These are phyloP conservation scores for Drosophila tristis DNA, from an alignment of 1,140 invertebrate species.

Conservation along the genomic window DNA sequence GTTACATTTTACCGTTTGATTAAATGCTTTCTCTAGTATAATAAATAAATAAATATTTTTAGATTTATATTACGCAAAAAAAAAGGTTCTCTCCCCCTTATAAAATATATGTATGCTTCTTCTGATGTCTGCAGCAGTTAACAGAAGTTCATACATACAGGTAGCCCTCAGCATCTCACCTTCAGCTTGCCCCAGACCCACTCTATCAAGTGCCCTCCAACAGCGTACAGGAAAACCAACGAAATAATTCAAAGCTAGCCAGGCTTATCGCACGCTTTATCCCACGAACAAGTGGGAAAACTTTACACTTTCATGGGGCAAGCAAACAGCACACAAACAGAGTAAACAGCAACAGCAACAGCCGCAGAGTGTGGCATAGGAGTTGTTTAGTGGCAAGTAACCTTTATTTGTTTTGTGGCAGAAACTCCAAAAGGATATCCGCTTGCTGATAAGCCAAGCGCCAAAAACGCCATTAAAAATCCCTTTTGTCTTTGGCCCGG, in stretches of 20 bases:
- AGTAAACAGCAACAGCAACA: conserved; percentile 48
- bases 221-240: conserved; percentile 40
- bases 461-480: conserved; percentile 72
- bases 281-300: conserved; percentile 65
- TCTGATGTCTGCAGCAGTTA: conserved; percentile 1
- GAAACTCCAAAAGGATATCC: conserved; percentile 68
- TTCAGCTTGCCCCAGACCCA: conserved; percentile 7
- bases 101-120: too few species aligned
- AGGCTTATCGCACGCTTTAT: conserved; percentile 61
- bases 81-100: too few species aligned
- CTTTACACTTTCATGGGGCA: conserved; percentile 49
- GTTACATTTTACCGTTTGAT: too few species aligned
- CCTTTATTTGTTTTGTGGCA: too few species aligned
- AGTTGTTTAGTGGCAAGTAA: conserved; percentile 48
- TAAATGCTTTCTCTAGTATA: too few species aligned
- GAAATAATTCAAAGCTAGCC: conserved; percentile 69
- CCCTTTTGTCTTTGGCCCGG: conserved; percentile 56
- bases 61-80: too few species aligned
- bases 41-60: too few species aligned
- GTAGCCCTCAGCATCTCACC: conserved; percentile 18
- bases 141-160: conserved; percentile 10
- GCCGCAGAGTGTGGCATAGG: conserved; percentile 27
- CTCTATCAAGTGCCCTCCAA: neutral
- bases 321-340: conserved; percentile 21
- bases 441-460: conserved; percentile 60